These are phyloP conservation scores for Hypanus sabinus DNA, from an alignment of 2,113 vertebrate species.

Conservation along the genomic window DNA sequence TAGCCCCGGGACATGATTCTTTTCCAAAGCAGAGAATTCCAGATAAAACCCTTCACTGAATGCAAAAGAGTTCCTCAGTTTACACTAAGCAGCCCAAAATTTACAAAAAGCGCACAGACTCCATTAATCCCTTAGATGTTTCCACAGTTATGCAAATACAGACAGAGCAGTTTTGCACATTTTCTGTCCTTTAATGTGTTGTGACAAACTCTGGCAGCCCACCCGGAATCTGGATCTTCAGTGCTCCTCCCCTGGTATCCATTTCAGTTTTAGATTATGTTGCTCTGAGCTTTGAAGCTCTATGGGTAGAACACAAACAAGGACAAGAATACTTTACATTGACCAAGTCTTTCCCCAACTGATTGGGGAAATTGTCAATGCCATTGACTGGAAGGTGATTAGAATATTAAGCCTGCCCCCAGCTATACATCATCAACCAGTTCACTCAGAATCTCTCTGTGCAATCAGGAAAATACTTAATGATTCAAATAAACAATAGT, in stretches of 20 bases:
- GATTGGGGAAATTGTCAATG: no score
- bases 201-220: not conserved
- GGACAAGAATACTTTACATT: not conserved
- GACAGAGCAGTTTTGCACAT: not conserved
- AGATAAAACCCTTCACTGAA: constrained; percentile 1
- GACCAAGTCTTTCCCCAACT: not conserved
- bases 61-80: not conserved
- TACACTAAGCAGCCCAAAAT: not conserved
- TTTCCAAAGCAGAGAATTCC: not conserved
- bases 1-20: not conserved
- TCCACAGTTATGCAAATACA: not conserved
- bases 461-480: no score
- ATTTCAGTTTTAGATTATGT: not conserved
- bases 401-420: no score
- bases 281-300: not conserved
- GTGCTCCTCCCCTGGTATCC: not conserved
- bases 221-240: not conserved
- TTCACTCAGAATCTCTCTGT: no score
- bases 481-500: no score
- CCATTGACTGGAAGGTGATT: no score
- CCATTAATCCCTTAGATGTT: constrained; percentile 12
- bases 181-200: not conserved
- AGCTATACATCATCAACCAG: no score
- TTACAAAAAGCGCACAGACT: not conserved
- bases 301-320: not conserved